Conservation (phyloP, 2,113 vertebrate genomes). For the human (Homo sapiens) region DNA sequence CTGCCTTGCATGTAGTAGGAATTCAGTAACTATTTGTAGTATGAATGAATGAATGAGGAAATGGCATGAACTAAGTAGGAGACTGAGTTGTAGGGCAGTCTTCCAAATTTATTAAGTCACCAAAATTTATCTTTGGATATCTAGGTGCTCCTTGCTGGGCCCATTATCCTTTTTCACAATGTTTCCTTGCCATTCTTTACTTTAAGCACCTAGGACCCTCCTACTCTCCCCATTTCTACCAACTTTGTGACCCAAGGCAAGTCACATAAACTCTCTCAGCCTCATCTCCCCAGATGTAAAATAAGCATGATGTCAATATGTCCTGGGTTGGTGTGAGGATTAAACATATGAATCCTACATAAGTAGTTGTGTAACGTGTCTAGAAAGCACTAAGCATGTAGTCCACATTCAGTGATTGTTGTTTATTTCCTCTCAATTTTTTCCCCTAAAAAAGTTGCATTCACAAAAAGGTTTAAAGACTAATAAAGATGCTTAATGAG, state of each 20-base stretch:
- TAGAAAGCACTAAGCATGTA: neutral
- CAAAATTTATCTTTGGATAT: neutral
- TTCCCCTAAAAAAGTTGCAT: neutral
- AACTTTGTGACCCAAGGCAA: neutral
- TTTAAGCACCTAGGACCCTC: neutral
- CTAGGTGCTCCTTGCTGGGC: neutral
- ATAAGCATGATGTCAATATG: neutral
- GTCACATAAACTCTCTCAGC: neutral
- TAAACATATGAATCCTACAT: neutral
- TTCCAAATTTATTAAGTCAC: neutral
- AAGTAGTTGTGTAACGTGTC: neutral
- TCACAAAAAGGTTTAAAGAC: neutral
- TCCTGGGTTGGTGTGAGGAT: neutral
- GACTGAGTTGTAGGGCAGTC: neutral
- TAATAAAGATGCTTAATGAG: constrained; percentile 2
- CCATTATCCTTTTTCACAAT: neutral
- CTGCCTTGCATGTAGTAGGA: neutral
- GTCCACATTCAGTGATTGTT: neutral
- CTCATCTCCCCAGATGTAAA: neutral
- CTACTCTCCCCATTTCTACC: neutral
- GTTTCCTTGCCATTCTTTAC: neutral
- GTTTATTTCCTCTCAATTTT: neutral
- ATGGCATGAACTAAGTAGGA: neutral
- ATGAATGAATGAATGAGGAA: neutral
- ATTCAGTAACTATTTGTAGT: neutral